A percentile compares a stretch with the other conserved stretches of the same genome.
Evolutionary conservation across 2,888 invertebrate genomes (phyloP).

Genomic region (Bombylius discolor): DNA sequence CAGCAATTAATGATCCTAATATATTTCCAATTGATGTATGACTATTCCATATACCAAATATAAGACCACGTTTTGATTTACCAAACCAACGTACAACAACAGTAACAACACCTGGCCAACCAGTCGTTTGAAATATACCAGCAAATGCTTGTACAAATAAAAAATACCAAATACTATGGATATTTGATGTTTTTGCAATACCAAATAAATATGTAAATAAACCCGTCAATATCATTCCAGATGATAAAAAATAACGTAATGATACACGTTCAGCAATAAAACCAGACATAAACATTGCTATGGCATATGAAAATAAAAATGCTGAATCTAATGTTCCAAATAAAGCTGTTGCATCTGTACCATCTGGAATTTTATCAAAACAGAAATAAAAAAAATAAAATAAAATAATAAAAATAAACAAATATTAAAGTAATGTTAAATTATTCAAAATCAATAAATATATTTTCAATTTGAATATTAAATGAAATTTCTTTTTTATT

Average conservation of each 20-base stretch:
- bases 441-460: too few relatives aligned
- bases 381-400: background rate
- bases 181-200: slow-evolving; percentile 62
- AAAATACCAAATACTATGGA: slow-evolving; percentile 74
- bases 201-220: slow-evolving; percentile 81
- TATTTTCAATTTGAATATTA: too few relatives aligned
- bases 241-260: slow-evolving; percentile 74
- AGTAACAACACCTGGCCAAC: slow-evolving; percentile 92
- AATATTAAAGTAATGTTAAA: too few relatives aligned
- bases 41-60: slow-evolving; percentile 95
- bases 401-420: background rate
- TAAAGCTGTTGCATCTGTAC: slow-evolving; percentile 55
- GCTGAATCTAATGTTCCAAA: slow-evolving; percentile 82
- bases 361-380: slow-evolving; percentile 39
- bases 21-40: slow-evolving; percentile 95
- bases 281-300: slow-evolving; percentile 83
- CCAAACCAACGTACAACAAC: slow-evolving; percentile 97
- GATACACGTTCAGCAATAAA: slow-evolving; percentile 87
- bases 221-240: slow-evolving; percentile 84
- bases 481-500: too few relatives aligned
- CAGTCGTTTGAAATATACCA: slow-evolving; percentile 83
- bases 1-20: slow-evolving; percentile 77
- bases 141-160: slow-evolving; percentile 72
- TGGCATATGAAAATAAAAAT: slow-evolving; percentile 83
- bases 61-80: slow-evolving; percentile 74